Evolutionary conservation across 2,888 invertebrate genomes (phyloP).

Genomic region (Linnaemya tessellans): DNA sequence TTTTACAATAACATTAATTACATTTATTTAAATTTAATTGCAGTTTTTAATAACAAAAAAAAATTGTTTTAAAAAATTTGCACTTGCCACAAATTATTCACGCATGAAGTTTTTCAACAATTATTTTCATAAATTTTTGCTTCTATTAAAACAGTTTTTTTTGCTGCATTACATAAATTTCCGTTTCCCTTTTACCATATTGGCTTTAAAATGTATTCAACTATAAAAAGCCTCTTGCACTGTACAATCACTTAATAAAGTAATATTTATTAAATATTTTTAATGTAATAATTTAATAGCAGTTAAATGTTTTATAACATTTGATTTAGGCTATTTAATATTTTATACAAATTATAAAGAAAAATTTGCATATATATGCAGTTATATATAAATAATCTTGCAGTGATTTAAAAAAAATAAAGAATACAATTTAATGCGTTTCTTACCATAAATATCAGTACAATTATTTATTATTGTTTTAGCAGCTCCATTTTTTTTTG

Average conservation of each 20-base stretch:
- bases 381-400: too few species aligned
- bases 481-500: too few species aligned
- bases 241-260: background rate
- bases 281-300: constrained; percentile 7
- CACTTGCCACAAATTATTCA: constrained; percentile 58
- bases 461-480: too few species aligned
- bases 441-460: too few species aligned
- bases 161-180: constrained; percentile 35
- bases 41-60: too few species aligned
- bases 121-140: background rate
- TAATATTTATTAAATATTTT: background rate
- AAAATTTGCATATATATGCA: too few species aligned
- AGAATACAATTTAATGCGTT: too few species aligned
- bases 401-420: too few species aligned
- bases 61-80: background rate
- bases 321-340: constrained; percentile 13
- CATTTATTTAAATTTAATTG: too few species aligned
- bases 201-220: background rate
- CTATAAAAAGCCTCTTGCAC: background rate
- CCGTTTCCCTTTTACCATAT: constrained; percentile 40
- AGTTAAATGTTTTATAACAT: constrained; percentile 36
- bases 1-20: too few species aligned
- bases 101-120: constrained; percentile 32
- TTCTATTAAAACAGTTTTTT: constrained; percentile 13
- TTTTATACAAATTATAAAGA: too few species aligned